Percentiles rank a stretch among this genome's conserved stretches.
phyloP scores from a whole-genome alignment of 1,140 invertebrate genomes.

The Zaprionus africanus region DNA sequence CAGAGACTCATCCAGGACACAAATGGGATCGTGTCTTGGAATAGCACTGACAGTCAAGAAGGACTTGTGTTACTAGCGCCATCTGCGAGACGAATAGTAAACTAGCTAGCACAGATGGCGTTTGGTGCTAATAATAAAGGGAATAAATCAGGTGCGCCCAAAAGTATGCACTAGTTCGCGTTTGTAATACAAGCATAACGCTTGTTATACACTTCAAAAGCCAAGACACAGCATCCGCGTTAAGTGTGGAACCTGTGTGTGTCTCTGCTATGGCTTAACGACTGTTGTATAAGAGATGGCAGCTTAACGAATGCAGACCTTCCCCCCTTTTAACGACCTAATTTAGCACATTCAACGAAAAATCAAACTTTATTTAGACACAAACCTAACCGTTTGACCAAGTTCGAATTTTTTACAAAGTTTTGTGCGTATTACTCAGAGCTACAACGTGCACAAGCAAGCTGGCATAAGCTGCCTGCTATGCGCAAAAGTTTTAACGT shows the following conservation, averaged over 20 bases:
- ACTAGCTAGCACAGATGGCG: too few species aligned
- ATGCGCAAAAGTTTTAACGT: background rate
- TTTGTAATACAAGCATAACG: background rate
- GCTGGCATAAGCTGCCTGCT: background rate
- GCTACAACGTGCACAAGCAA: background rate
- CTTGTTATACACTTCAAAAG: too few species aligned
- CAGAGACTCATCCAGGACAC: too few species aligned
- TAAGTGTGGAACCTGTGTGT: conserved; percentile 11
- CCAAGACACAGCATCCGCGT: background rate
- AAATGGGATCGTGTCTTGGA: too few species aligned
- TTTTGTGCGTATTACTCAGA: background rate
- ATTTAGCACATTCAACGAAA: conserved; percentile 15
- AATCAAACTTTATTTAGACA: conserved; percentile 2
- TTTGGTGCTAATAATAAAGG: too few species aligned
- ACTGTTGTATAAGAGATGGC: conserved; percentile 1
- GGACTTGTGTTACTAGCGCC: too few species aligned
- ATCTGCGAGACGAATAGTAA: too few species aligned
- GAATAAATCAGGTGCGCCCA: too few species aligned
- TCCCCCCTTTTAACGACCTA: background rate
- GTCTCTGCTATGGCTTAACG: background rate
- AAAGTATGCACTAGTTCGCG: background rate
- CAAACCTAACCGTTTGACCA: conserved; percentile 16
- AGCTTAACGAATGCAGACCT: background rate
- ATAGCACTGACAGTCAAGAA: too few species aligned
- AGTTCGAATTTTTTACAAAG: background rate